Evolutionary conservation across 2,888 invertebrate species (phyloP).

Genomic region (Cyrtodaria siliqua): DNA sequence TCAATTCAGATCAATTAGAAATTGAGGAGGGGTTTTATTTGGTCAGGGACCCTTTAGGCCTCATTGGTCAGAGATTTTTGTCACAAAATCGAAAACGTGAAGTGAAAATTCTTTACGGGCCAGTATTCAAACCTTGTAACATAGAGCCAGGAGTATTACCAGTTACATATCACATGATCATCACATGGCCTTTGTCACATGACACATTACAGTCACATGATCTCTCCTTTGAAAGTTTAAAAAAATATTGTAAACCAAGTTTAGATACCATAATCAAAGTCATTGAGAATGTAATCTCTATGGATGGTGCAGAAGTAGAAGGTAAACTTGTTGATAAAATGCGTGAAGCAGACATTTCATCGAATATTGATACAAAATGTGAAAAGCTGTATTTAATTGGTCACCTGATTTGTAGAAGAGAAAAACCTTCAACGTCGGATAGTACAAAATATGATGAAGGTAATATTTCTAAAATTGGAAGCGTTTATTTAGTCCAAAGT

Average conservation of each 20-base stretch:
- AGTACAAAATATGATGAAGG: no score
- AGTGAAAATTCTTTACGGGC: conserved; percentile 19
- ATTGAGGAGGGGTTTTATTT: background rate
- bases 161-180: conserved; percentile 18
- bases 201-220: background rate
- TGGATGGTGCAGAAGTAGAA: background rate
- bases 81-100: background rate
- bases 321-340: background rate
- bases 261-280: no score
- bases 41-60: background rate
- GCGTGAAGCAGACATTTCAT: background rate
- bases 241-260: no score
- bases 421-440: no score
- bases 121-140: conserved; percentile 26
- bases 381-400: background rate
- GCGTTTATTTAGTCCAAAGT: no score
- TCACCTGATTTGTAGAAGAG: background rate
- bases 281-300: background rate
- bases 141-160: conserved; percentile 21
- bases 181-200: conserved; percentile 11
- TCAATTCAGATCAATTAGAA: background rate
- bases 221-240: no score
- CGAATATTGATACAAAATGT: background rate
- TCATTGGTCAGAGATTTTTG: background rate
- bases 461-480: no score